Evolutionary conservation across 2,113 vertebrate species (phyloP), one percentile per base, ranked within the genome.

Genomic region (Oreocharis arfaki): DNA sequence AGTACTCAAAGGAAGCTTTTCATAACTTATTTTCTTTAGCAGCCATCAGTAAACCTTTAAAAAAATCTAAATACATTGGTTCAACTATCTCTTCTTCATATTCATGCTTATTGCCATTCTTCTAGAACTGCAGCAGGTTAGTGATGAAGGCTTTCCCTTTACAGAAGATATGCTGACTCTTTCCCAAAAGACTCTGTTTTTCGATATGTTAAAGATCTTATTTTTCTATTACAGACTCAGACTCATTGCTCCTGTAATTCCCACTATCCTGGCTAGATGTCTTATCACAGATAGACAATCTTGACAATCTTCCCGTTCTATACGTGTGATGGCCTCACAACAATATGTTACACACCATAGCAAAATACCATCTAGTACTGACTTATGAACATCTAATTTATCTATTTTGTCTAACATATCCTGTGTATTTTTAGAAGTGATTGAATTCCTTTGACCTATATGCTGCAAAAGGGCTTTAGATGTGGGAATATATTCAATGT

Each of bases 311-410:
- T 52, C 17, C 32, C 63, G 22, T 26, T 19, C 67, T 30, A 3
- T 24, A 39, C 2, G 1, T 0, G 0, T 20, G 19, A 6, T 57
- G 30, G 19, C 10, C 16, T 55, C 50, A 49, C 35, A 76, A 77
- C 12, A 11, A 22, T 7, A 18, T 3, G 15, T 24, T 52, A 17
- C 17, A 39, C 56, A 81, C 7, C 7, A 22, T 30, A 7, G 16
- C 52, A 30, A 82, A 73, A 41, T 47, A 68, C 37, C 57, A 67
- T 39, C 42, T 37, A 12, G 22, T 77, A 26, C 22, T 71, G 57
- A 81, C 2, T 41, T 56, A 67, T 8, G 10, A 67, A 56, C 11
- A 35, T 8, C 2, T 27, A n/a, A 20, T 63, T 78, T 42, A 42
- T 33, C 8, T 44, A 12, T 44, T 87, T 92, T 69, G 8, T 28